phyloP scores from a whole-genome alignment of 2,888 invertebrate genomes.

The Stramonita haemastoma region DNA sequence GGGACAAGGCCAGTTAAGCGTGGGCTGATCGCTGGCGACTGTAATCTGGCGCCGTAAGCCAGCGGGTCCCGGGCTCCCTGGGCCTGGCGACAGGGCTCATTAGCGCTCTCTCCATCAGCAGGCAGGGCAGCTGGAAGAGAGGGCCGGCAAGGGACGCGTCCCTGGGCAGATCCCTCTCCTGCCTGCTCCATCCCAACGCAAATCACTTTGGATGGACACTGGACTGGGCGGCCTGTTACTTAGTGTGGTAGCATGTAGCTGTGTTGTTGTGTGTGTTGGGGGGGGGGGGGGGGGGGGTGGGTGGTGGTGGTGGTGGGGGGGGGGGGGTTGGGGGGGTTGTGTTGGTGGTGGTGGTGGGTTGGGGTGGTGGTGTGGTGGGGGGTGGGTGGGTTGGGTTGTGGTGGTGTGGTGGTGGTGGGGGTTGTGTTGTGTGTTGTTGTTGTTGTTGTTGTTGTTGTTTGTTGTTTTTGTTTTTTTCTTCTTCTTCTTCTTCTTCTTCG shows the following conservation, averaged over 20 bases:
- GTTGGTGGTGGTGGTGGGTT: too few relatives aligned
- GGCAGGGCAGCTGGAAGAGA: slow-evolving; percentile 16
- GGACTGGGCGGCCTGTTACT: background rate
- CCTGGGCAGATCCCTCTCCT: background rate
- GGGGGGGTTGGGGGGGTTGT: too few relatives aligned
- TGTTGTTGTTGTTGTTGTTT: too few relatives aligned
- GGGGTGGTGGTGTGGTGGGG: too few relatives aligned
- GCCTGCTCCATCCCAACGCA: background rate
- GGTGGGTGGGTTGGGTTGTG: too few relatives aligned
- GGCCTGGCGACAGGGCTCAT: slow-evolving; percentile 16
- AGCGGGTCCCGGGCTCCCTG: background rate
- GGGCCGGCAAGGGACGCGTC: background rate
- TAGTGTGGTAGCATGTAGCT: background rate
- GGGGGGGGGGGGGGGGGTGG: too few relatives aligned
- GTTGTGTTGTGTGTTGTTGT: too few relatives aligned
- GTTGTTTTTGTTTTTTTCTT: too few relatives aligned
- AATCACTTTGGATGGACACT: slow-evolving; percentile 14
- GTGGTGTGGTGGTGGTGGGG: too few relatives aligned
- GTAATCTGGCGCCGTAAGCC: slow-evolving; percentile 30
- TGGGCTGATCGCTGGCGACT: slow-evolving; percentile 24
- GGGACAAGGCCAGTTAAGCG: slow-evolving; percentile 13
- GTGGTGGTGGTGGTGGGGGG: too few relatives aligned
- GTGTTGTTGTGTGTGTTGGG: background rate
- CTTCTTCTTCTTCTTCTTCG: too few relatives aligned
- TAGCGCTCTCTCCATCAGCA: slow-evolving; percentile 22